Base-by-base conservation (phyloP, 2,888 invertebrate species). In the Stegana nigrithorax region DNA sequence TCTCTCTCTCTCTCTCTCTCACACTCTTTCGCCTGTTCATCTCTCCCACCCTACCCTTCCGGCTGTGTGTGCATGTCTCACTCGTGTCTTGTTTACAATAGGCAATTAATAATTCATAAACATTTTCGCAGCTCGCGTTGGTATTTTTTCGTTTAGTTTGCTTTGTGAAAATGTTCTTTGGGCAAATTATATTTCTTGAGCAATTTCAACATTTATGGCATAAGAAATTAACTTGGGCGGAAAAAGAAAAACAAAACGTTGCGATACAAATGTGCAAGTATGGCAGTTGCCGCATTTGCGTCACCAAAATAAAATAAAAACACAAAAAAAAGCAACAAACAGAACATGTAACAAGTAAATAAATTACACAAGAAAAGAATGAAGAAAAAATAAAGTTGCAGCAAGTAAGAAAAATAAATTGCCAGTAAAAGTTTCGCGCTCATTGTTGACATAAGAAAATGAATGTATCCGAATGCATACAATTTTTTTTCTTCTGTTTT, bases 31-130 rank as follows among this genome's bases (percentile, higher is more conserved):
- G 56, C 60, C 66, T 67, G 53, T n/a, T n/a, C n/a, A n/a, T n/a
- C n/a, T n/a, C n/a, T n/a, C n/a, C n/a, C n/a, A n/a, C n/a, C n/a
- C n/a, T n/a, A n/a, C n/a, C n/a, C n/a, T n/a, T n/a, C n/a, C n/a
- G n/a, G n/a, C n/a, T n/a, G n/a, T n/a, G n/a, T n/a, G n/a, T n/a
- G n/a, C n/a, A n/a, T n/a, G n/a, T n/a, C n/a, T n/a, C n/a, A 39
- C 17, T 19, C 45, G 7, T 45, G 12, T 45, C 21, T 23, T 63
- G 67, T 68, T 67, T 66, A 68, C 71, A 67, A 72, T 70, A 68
- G 70, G 68, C 79, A 75, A 77, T 75, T 75, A 75, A 77, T 75
- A 79, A 75, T 75, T 77, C 73, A 75, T 75, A 79, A 73, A 79
- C 68, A 72, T 73, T 69, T 67, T 64, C 65, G 63, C 68, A 65